A percentile compares a stretch with the other conserved stretches of the same genome.
These are phyloP conservation scores for Albula glossodonta DNA, from an alignment of 2,113 vertebrate genomes.

Conservation along the genomic window DNA sequence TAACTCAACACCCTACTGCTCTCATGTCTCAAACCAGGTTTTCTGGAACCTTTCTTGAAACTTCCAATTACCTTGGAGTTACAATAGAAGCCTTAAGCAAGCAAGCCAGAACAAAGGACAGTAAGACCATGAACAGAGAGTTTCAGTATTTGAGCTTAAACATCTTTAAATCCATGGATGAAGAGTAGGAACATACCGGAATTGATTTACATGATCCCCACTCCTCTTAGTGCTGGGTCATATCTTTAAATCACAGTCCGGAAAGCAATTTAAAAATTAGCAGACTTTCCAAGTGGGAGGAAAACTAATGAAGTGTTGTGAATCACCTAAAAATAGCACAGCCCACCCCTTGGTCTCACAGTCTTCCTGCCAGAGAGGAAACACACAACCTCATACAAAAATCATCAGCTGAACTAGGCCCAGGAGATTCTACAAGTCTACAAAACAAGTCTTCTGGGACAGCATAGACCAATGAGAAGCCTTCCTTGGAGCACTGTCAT, in stretches of 20 bases:
- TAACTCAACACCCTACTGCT: neutral
- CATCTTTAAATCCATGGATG: neutral
- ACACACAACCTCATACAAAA: slow-evolving; percentile 30
- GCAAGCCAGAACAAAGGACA: neutral
- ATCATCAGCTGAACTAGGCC: slow-evolving; percentile 39
- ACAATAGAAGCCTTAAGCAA: neutral
- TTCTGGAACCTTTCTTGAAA: neutral
- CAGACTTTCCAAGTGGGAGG: slow-evolving; percentile 33
- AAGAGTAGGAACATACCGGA: neutral
- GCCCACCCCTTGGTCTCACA: slow-evolving; percentile 33
- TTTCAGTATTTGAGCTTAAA: neutral
- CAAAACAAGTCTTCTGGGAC: slow-evolving; percentile 43
- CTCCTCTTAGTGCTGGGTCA: neutral
- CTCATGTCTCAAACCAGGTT: neutral
- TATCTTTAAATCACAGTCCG: slow-evolving; percentile 9
- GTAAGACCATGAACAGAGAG: neutral
- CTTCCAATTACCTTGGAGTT: neutral
- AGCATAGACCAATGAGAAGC: slow-evolving; percentile 30
- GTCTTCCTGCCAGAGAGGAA: slow-evolving; percentile 22
- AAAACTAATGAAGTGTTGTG: slow-evolving; percentile 28
- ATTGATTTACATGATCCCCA: neutral
- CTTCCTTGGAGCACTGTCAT: slow-evolving; percentile 18
- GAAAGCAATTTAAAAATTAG: slow-evolving; percentile 10
- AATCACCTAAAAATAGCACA: slow-evolving; percentile 53
- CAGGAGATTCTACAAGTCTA: slow-evolving; percentile 40